These are phyloP conservation scores for Phasianus colchicus DNA, from an alignment of 2,113 vertebrate genomes.

Conservation along the genomic window DNA sequence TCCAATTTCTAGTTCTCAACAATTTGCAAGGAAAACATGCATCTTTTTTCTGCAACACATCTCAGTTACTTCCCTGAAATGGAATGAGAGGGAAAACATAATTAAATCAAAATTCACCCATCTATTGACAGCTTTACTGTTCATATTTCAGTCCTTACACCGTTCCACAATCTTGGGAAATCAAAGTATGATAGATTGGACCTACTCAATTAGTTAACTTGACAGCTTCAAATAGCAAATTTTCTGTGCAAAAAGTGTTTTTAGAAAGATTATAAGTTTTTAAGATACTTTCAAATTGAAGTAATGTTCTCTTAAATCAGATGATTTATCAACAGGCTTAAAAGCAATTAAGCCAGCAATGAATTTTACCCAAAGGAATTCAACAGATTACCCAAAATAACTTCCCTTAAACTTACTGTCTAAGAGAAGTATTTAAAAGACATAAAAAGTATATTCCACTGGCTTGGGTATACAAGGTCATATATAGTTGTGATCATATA, in stretches of 20 bases:
- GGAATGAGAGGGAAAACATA: neutral
- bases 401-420: neutral
- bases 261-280: neutral
- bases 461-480: neutral
- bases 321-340: neutral
- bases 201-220: neutral
- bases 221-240: neutral
- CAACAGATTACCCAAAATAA: neutral
- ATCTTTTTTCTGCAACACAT: neutral
- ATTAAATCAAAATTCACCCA: neutral
- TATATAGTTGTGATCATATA: neutral
- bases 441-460: neutral
- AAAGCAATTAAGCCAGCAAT: neutral
- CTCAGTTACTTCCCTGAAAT: neutral
- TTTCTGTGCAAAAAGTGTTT: neutral
- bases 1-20: neutral
- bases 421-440: neutral
- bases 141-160: neutral
- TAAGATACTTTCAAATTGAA: neutral
- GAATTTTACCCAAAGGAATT: neutral
- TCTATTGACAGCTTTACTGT: neutral
- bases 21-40: neutral
- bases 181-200: neutral
- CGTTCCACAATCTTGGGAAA: neutral
- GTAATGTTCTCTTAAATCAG: neutral